Conservation (phyloP, 2,113 vertebrate genomes). For the Alouatta palliata region DNA sequence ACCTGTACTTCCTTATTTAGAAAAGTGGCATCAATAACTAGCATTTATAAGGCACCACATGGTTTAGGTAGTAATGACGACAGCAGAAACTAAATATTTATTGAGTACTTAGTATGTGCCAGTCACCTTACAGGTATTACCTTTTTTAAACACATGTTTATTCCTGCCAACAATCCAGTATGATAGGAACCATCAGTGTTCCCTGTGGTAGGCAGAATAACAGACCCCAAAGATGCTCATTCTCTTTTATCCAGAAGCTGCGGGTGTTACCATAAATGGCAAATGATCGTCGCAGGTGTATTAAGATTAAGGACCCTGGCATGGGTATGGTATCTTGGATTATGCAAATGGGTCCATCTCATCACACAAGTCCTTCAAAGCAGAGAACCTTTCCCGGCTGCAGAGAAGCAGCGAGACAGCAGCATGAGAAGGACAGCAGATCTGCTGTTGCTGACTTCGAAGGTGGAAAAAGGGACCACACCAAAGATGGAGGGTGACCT, state of each 20-base stretch:
- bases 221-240: accelerated
- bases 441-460: not conserved
- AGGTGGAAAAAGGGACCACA: not conserved
- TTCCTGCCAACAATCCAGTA: not conserved
- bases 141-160: not conserved
- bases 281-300: not conserved
- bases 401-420: not conserved
- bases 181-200: not conserved
- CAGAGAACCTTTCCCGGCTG: no score
- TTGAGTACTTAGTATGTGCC: not conserved
- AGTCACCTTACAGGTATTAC: not conserved
- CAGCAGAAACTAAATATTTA: not conserved
- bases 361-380: not conserved
- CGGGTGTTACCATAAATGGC: not conserved
- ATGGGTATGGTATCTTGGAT: no score
- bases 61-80: not conserved
- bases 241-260: not conserved
- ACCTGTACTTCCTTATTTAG: not conserved
- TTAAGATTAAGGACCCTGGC: accelerated
- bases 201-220: not conserved
- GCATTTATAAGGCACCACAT: not conserved
- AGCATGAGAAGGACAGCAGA: accelerated
- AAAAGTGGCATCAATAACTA: not conserved
- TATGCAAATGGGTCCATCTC: not conserved
- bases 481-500: not conserved